Percentiles rank a stretch among this genome's conserved stretches.
Conservation (phyloP, 2,113 vertebrate species). For the Epinephelus fuscoguttatus region DNA sequence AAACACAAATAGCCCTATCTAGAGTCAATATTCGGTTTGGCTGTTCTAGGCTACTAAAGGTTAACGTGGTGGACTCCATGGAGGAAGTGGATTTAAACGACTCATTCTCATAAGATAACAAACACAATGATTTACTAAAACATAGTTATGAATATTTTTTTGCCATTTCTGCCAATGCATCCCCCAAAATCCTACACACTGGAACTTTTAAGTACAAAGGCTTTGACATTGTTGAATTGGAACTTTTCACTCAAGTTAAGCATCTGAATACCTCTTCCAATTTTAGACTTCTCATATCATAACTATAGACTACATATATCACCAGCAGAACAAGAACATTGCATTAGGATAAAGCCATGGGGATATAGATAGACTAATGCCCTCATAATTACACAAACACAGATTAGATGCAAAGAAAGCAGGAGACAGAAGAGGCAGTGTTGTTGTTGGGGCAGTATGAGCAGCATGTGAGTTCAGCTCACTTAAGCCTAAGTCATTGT, state of each 20-base stretch:
- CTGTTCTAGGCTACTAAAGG: too few relatives aligned
- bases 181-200: too few relatives aligned
- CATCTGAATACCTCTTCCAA: not conserved
- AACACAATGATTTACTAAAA: too few relatives aligned
- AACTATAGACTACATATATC: not conserved
- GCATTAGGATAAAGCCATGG: not conserved
- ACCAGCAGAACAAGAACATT: not conserved
- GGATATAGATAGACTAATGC: conserved; percentile 25
- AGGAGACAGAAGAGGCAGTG: not conserved
- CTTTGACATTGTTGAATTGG: not conserved
- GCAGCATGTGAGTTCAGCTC: conserved; percentile 14
- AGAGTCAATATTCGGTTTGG: too few relatives aligned
- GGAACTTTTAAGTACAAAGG: not conserved
- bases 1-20: too few relatives aligned
- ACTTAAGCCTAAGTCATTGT: conserved; percentile 23
- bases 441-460: not conserved
- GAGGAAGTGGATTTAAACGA: too few relatives aligned
- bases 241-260: not conserved
- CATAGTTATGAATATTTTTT: too few relatives aligned
- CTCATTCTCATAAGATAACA: too few relatives aligned
- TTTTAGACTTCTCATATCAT: not conserved
- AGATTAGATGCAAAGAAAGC: not conserved
- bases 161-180: too few relatives aligned
- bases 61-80: too few relatives aligned
- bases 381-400: conserved; percentile 26